Conservation (phyloP, 1,140 invertebrate genomes). For the Arion vulgaris region DNA sequence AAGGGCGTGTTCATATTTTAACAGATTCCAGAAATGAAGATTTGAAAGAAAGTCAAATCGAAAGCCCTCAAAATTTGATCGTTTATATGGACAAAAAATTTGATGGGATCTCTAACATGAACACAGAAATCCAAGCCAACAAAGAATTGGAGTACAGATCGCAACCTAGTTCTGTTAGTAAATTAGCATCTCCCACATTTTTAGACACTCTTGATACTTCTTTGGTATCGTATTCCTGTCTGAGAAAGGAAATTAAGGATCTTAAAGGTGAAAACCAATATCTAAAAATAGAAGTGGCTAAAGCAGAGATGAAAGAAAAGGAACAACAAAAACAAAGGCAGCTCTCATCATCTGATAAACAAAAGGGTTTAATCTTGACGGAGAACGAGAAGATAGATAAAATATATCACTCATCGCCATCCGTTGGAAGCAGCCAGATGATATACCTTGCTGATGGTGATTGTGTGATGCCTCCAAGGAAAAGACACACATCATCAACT, state of each 20-base stretch:
- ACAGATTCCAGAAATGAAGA: neutral
- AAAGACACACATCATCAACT: neutral
- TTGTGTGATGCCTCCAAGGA: neutral
- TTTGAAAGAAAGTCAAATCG: neutral
- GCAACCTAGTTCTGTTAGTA: neutral
- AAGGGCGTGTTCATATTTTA: neutral
- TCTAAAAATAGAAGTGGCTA: neutral
- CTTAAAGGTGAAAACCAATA: neutral
- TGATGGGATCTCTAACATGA: neutral
- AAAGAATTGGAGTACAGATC: neutral
- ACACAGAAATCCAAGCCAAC: neutral
- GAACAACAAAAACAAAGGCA: neutral
- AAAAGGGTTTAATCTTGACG: neutral
- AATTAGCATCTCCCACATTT: neutral
- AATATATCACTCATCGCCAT: neutral
- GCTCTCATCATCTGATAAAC: neutral
- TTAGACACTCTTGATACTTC: neutral
- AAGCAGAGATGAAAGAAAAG: neutral
- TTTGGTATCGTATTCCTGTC: neutral
- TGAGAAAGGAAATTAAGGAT: constrained; percentile 12
- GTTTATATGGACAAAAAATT: neutral
- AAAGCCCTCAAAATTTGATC: neutral
- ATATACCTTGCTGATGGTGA: neutral
- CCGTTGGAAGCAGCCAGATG: neutral
- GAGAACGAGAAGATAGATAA: neutral